These are phyloP conservation scores for Leptocoma aspasia DNA, from an alignment of 2,113 vertebrate genomes.

Conservation along the genomic window DNA sequence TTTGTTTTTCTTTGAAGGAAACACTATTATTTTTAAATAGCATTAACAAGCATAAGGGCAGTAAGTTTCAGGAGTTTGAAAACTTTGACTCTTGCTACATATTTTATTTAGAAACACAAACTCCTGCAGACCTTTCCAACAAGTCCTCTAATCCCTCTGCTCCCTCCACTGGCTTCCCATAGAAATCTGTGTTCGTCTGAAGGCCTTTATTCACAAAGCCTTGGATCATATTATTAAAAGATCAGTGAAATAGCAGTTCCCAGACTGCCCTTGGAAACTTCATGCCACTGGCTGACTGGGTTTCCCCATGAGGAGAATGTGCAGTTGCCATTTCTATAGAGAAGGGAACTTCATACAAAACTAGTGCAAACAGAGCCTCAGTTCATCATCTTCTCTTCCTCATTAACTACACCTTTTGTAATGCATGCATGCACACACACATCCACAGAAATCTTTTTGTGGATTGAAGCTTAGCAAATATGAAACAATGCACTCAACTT, in stretches of 20 bases:
- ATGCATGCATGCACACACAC: rapidly evolving
- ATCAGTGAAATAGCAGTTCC: conserved; percentile 22
- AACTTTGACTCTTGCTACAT: neutral
- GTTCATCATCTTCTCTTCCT: neutral
- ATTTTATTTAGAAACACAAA: conserved; percentile 4
- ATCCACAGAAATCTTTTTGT: neutral
- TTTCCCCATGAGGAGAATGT: neutral
- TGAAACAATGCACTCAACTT: neutral
- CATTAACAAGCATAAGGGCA: neutral
- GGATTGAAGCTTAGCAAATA: neutral
- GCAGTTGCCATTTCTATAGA: neutral
- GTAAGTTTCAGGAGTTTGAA: neutral
- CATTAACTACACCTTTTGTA: neutral
- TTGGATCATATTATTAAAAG: conserved; percentile 41
- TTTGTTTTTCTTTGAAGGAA: neutral
- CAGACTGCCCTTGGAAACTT: conserved; percentile 3
- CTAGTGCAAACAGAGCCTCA: neutral
- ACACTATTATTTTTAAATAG: neutral
- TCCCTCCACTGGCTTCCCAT: conserved; percentile 45
- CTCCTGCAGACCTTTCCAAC: conserved; percentile 8
- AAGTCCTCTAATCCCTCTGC: conserved; percentile 49
- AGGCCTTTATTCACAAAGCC: conserved; percentile 43
- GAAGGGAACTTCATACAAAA: neutral
- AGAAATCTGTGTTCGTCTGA: conserved; percentile 17
- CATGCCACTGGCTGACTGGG: neutral